A percentile compares a stretch with the other conserved stretches of the same genome.
phyloP scores from a whole-genome alignment of 2,113 vertebrate genomes.

The Brienomyrus brachyistius region DNA sequence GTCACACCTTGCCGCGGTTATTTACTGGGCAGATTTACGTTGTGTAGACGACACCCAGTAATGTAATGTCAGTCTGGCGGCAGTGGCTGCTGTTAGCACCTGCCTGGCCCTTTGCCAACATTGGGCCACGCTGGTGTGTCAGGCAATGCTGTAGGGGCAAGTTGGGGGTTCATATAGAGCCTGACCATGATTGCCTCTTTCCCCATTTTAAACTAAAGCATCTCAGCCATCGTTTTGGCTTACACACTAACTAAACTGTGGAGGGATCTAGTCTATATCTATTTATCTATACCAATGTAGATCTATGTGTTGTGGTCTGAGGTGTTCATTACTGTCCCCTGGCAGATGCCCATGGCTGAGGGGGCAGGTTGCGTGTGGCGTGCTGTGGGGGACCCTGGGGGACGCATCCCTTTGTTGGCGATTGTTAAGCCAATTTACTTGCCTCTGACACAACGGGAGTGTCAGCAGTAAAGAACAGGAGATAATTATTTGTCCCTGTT shows the following conservation, averaged over 20 bases:
- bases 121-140: neutral
- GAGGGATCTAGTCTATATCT: neutral
- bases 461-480: slow-evolving; percentile 24
- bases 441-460: slow-evolving; percentile 14
- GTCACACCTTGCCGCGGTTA: neutral
- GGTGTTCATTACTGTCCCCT: neutral
- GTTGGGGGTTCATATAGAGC: neutral
- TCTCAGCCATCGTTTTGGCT: neutral
- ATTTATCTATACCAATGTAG: neutral
- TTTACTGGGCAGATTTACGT: neutral
- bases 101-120: neutral
- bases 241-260: neutral
- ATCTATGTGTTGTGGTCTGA: neutral
- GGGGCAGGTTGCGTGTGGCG: slow-evolving; percentile 20
- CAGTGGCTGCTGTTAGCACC: neutral
- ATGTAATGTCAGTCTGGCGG: neutral
- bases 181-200: slow-evolving; percentile 41
- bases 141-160: neutral
- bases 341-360: neutral
- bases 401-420: slow-evolving; percentile 48
- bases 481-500: slow-evolving; percentile 30
- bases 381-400: slow-evolving; percentile 42
- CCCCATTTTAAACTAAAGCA: slow-evolving; percentile 30
- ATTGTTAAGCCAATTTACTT: slow-evolving; percentile 30
- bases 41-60: neutral